Conservation (phyloP, 2,113 vertebrate species). For the Spea bombifrons region DNA sequence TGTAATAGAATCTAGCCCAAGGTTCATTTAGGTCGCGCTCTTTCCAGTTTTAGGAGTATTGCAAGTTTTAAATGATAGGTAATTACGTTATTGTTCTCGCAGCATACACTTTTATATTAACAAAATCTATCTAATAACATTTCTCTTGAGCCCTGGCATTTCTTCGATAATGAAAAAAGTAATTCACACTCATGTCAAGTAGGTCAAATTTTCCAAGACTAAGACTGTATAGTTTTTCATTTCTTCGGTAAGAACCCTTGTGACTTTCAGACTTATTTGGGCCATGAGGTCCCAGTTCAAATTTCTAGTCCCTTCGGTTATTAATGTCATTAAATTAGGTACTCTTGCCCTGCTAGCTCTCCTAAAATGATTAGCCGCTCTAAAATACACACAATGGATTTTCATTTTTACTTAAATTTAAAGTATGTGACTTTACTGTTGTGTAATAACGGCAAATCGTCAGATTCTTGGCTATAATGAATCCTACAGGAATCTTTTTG, state of each 20-base stretch:
- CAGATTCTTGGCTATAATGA: too few relatives aligned
- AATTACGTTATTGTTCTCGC: too few relatives aligned
- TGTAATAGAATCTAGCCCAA: too few relatives aligned
- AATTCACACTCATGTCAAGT: conserved; percentile 41
- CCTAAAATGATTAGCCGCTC: conserved; percentile 25
- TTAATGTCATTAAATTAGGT: conserved; percentile 41
- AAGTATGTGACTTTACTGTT: too few relatives aligned
- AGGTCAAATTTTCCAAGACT: conserved; percentile 34
- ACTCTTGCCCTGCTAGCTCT: conserved; percentile 30
- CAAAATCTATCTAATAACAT: background rate
- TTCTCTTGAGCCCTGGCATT: background rate
- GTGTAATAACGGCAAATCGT: too few relatives aligned
- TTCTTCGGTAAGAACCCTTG: background rate
- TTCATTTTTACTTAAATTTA: too few relatives aligned
- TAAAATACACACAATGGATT: background rate
- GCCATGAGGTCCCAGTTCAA: conserved; percentile 39
- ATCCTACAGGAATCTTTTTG: too few relatives aligned
- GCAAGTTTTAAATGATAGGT: too few relatives aligned
- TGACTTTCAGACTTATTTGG: conserved; percentile 41
- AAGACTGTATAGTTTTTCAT: conserved; percentile 31
- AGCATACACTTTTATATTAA: too few relatives aligned
- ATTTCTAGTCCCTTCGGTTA: conserved; percentile 41
- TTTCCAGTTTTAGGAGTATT: too few relatives aligned
- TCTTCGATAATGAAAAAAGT: conserved; percentile 37
- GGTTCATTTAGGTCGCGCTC: too few relatives aligned